Percentiles rank a stretch among this genome's conserved stretches.
Evolutionary conservation across 2,888 invertebrate genomes (phyloP).

Genomic region (Bugulina stolonifera): DNA sequence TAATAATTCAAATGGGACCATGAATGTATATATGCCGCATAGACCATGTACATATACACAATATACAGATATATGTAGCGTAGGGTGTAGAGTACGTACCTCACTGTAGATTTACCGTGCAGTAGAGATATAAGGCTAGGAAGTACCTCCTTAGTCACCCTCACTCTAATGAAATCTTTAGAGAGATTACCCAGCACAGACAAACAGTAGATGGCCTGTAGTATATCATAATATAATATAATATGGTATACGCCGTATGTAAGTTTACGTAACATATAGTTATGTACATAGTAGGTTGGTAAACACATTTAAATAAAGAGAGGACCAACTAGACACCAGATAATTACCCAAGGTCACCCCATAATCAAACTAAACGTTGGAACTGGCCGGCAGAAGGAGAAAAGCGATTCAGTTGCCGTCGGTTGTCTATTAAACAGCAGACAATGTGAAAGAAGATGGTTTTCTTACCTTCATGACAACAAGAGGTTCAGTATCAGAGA

Average conservation of each 20-base stretch:
- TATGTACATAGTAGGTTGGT: no score
- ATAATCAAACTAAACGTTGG: no score
- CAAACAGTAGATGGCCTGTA: constrained; percentile 18
- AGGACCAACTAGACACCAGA: no score
- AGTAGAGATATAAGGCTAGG: not conserved
- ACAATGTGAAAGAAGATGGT: no score
- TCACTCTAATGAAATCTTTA: constrained; percentile 24
- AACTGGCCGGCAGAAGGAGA: no score
- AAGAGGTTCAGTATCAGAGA: constrained; percentile 16
- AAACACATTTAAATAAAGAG: no score
- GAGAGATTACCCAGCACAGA: constrained; percentile 18
- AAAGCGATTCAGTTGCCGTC: no score
- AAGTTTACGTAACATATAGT: not conserved
- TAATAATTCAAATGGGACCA: no score
- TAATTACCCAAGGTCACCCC: no score
- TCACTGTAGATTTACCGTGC: not conserved
- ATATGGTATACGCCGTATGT: not conserved
- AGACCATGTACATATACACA: not conserved
- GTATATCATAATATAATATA: not conserved
- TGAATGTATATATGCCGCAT: not conserved
- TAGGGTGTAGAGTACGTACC: not conserved
- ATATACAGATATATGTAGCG: not conserved
- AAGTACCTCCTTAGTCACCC: constrained; percentile 15
- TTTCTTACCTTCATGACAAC: constrained; percentile 6
- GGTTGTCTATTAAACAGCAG: no score